Base-by-base conservation (phyloP, 2,113 vertebrate species). In the Saccopteryx bilineata region DNA sequence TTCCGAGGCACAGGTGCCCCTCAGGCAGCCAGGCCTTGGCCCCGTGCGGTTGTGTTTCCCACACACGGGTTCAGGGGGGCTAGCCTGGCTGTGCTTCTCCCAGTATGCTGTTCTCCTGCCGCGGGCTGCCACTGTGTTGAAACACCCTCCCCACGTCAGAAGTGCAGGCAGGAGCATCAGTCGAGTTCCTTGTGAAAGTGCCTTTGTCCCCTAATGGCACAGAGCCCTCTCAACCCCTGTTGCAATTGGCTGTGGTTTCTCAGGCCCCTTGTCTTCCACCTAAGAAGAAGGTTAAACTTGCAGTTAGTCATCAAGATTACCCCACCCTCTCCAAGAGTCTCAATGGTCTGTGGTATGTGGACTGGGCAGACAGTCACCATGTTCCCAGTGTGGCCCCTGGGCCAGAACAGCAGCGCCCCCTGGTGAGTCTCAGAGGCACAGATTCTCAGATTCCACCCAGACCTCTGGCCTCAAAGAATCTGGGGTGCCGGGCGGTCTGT, bases 351-450 rank as follows among this genome's bases (percentile, higher is more conserved):
- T 7, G 60, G 12, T 8, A 26, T 28, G 50, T 50, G 24, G 15
- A 23, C 8, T 1, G 7, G 74, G n/a, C 11, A 5, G n/a, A 12
- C 48, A 9, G 0, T 33, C 28, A 11, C 54, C 18, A 31, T 24
- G 31, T 66, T 33, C 33, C 24, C 28, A 17, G 52, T 18, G 33
- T 28, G 63, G 52, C 31, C 33, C 75, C 24, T 5, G 48, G 17
- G 31, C 50, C 6, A 0, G 13, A 9, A 19, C 39, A 24, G 60
- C 0, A 2, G 10, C 11, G 21, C 7, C 56, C 2, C 4, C 31
- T 6, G 78, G 69, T 19, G 10, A 18, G n/a, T 33, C 46, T 12
- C 60, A 18, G 28, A 21, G 33, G 33, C 7, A 3, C 4, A 60
- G 10, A 21, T 10, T 28, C 46, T 48, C 58, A 13, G 7, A 13